Base-by-base conservation (phyloP, 2,797 vertebrate genomes). In the Halcyon badia region DNA sequence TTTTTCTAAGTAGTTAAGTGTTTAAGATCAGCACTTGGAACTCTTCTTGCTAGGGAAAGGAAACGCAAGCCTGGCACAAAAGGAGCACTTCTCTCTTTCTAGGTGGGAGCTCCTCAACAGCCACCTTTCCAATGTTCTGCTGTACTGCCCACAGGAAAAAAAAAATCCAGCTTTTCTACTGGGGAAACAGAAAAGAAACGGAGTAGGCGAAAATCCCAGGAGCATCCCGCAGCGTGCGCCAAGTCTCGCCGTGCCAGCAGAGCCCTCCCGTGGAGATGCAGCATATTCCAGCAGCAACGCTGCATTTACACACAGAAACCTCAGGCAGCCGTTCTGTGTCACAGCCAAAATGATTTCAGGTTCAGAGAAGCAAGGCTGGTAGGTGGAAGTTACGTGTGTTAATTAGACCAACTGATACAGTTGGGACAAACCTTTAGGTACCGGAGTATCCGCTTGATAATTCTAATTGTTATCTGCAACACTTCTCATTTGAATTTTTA, bases 221-320 rank as follows among this genome's bases (percentile, higher is more conserved):
- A 69, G 76, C 60, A 75, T 57, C 75, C 44, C 28, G 19, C 35
- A 1, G 72, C 0, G 3, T 9, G 37, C 13, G 37, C 69, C 31
- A 10, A 11, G 5, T 21, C 85, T 9, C 81, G 84, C 82, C 71
- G 22, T 35, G 93, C 48, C 82, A 78, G 94, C 94, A 96, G 96
- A 96, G 96, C 95, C 94, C 94, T 94, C 94, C 93, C 80, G 87
- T 94, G 96, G 96, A 95, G 82, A 95, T 14, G 21, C 68, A 77
- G 87, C 57, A 75, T 39, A 96, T 61, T 71, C 79, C 89, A 93
- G 89, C 41, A 90, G 49, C 65, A 56, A 41, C 1, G 44, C 8
- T 37, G 39, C 35, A 68, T 19, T 77, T 15, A 51, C 21, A 48
- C 28, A 33, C 15, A 13, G 0, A 48, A 65, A 16, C 30, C 18